These are phyloP conservation scores for Xestobium rufovillosum DNA, from an alignment of 2,888 invertebrate species.

Conservation along the genomic window DNA sequence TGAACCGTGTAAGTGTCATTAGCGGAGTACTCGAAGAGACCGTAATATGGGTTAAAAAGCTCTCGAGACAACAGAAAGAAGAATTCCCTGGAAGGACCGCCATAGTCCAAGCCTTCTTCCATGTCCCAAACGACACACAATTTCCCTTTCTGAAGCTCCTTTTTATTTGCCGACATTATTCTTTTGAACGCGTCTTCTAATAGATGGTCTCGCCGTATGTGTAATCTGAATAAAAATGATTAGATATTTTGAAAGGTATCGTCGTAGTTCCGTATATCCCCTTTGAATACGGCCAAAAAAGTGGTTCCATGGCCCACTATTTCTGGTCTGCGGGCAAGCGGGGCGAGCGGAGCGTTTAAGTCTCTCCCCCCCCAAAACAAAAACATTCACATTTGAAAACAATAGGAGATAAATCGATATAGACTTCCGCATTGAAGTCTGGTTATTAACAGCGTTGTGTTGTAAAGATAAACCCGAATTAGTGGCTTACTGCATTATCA, in stretches of 20 bases:
- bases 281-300: conserved; percentile 11
- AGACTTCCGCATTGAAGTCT: too few relatives aligned
- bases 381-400: too few relatives aligned
- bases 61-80: conserved; percentile 96
- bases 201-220: conserved; percentile 86
- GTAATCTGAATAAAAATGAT: conserved; percentile 57
- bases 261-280: too few relatives aligned
- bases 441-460: too few relatives aligned
- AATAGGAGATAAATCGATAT: too few relatives aligned
- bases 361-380: too few relatives aligned
- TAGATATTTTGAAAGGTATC: too few relatives aligned
- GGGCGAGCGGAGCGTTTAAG: too few relatives aligned
- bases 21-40: conserved; percentile 95
- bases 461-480: too few relatives aligned
- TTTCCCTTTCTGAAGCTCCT: conserved; percentile 90
- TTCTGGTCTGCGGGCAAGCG: too few relatives aligned
- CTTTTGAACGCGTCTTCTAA: conserved; percentile 94
- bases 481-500: too few relatives aligned
- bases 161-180: conserved; percentile 93
- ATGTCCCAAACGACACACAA: conserved; percentile 90
- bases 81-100: conserved; percentile 95
- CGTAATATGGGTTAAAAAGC: conserved; percentile 97
- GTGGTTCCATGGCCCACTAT: too few relatives aligned
- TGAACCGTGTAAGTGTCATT: conserved; percentile 97
- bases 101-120: conserved; percentile 96